These are phyloP conservation scores for Cacatua alba DNA, from an alignment of 2,113 vertebrate species.

Conservation along the genomic window DNA sequence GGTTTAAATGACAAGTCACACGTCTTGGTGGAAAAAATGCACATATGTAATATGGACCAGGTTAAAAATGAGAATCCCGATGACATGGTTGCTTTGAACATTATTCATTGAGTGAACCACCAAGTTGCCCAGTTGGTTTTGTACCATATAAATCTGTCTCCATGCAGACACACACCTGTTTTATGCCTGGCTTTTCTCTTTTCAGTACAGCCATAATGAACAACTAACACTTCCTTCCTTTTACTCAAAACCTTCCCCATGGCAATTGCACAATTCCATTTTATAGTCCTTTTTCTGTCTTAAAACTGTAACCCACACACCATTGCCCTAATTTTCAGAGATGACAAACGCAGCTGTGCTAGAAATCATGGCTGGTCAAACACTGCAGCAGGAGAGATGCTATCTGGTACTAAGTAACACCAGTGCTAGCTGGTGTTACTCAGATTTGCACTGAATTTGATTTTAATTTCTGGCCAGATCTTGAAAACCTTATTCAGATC, in stretches of 20 bases:
- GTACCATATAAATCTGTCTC: not conserved
- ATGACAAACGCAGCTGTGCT: not conserved
- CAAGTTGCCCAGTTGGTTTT: fast-evolving
- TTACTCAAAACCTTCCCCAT: not conserved
- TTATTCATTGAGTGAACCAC: not conserved
- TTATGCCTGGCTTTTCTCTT: not conserved
- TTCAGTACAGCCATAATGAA: not conserved
- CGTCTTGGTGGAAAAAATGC: not conserved
- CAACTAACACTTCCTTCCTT: not conserved
- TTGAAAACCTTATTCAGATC: not conserved
- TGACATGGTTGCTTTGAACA: not conserved
- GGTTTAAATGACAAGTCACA: not conserved
- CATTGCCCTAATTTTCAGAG: not conserved
- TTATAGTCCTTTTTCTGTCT: not conserved
- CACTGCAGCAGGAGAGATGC: not conserved
- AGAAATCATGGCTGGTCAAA: not conserved
- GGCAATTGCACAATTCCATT: not conserved
- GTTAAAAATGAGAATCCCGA: not conserved
- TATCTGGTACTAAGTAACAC: not conserved
- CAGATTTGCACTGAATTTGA: not conserved
- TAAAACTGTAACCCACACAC: not conserved
- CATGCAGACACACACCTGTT: not conserved
- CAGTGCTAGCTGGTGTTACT: not conserved
- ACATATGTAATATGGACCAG: not conserved
- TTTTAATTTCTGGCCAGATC: not conserved